Percentiles rank a stretch among this genome's conserved stretches.
phyloP scores from a whole-genome alignment of 2,113 vertebrate genomes.

The Notarius quadriscutis region DNA sequence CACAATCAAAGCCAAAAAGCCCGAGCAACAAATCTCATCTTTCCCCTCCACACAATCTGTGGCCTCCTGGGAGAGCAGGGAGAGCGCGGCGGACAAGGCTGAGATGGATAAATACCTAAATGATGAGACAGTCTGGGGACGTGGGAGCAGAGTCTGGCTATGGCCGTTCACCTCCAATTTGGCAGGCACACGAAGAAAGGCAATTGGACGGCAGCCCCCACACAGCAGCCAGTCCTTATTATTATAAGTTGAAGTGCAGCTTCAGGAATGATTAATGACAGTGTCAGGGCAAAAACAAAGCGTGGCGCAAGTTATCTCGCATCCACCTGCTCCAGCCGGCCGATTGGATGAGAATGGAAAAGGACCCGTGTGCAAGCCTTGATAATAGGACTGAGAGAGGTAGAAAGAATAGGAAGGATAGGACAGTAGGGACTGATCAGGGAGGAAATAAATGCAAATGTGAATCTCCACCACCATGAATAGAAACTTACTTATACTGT shows the following conservation, averaged over 20 bases:
- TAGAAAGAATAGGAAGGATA: constrained; percentile 53
- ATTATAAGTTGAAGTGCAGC: constrained; percentile 99
- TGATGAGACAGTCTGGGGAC: constrained; percentile 98
- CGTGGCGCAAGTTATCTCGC: constrained; percentile 97
- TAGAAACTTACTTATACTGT: constrained; percentile 6
- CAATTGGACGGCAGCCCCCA: constrained; percentile 96
- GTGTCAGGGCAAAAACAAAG: constrained; percentile 98
- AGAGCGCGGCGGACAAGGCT: constrained; percentile 90
- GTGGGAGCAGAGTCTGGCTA: constrained; percentile 92
- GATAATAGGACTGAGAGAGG: constrained; percentile 81
- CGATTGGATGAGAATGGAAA: constrained; percentile 90
- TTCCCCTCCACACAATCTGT: constrained; percentile 81
- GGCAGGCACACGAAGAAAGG: constrained; percentile 93
- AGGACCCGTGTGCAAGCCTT: constrained; percentile 74
- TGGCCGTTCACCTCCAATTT: constrained; percentile 99
- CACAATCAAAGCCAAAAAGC: constrained; percentile 99
- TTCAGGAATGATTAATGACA: constrained; percentile 99
- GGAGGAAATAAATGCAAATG: constrained; percentile 27
- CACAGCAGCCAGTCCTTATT: constrained; percentile 97
- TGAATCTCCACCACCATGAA: constrained; percentile 10
- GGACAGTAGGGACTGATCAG: constrained; percentile 53
- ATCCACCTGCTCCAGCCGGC: constrained; percentile 96
- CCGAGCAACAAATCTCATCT: constrained; percentile 99
- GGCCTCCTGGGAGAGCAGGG: constrained; percentile 89
- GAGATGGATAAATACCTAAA: constrained; percentile 99